Conservation (phyloP, 2,888 invertebrate species). For the Ormia ochracea region DNA sequence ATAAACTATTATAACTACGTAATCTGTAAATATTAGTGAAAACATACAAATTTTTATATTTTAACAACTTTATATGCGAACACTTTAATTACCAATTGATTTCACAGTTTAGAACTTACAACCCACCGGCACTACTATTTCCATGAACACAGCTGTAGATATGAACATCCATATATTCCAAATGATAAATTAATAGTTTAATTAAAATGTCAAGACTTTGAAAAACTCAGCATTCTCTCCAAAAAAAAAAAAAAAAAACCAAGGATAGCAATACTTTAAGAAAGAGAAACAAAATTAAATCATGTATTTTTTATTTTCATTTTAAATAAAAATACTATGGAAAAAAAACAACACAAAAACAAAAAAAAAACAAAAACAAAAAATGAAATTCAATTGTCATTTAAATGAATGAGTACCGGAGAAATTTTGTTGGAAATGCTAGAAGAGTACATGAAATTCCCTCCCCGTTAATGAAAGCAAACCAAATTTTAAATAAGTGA, state of each 20-base stretch:
- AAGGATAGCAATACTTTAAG: conserved; percentile 13
- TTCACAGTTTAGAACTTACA: too few species aligned
- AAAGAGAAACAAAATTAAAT: conserved; percentile 18
- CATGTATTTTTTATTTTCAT: conserved; percentile 50
- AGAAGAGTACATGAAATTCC: conserved; percentile 23
- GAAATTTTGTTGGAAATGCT: neutral
- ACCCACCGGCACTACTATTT: too few species aligned
- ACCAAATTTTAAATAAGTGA: conserved; percentile 54
- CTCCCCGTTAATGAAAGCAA: conserved; percentile 1
- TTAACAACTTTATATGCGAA: too few species aligned
- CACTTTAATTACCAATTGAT: too few species aligned
- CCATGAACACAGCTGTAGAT: too few species aligned
- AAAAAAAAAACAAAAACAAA: conserved; percentile 42
- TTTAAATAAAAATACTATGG: conserved; percentile 53
- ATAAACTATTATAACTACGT: too few species aligned
- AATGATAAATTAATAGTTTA: conserved; percentile 61
- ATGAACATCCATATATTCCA: neutral
- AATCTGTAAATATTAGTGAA: too few species aligned
- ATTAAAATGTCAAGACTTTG: conserved; percentile 53
- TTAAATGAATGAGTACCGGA: conserved; percentile 53
- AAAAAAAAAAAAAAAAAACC: neutral
- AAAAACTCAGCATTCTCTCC: neutral
- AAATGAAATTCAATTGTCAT: conserved; percentile 70
- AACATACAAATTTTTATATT: too few species aligned
- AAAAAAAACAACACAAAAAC: conserved; percentile 35